These are phyloP conservation scores for Apodemus agrarius DNA, from an alignment of 2,797 vertebrate species.

Conservation along the genomic window DNA sequence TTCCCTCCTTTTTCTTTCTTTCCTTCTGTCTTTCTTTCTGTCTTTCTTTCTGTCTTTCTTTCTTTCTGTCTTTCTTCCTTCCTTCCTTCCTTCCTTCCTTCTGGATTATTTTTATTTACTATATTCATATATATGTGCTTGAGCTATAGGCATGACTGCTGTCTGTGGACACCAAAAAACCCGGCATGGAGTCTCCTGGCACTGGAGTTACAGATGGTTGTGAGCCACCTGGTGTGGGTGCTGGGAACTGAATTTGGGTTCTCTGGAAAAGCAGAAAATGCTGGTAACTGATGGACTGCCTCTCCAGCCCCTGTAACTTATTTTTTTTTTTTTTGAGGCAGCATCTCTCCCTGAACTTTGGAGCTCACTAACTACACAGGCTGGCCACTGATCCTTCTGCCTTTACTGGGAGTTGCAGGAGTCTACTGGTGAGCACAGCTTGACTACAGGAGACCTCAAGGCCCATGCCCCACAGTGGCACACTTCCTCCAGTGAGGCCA, in stretches of 20 bases:
- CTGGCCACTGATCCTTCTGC: too few relatives aligned
- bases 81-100: too few relatives aligned
- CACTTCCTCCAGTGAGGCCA: background rate
- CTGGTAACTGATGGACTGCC: background rate
- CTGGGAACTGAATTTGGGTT: background rate
- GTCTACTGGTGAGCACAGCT: background rate
- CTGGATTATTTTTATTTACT: background rate
- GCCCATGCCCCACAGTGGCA: background rate
- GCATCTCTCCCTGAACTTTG: background rate
- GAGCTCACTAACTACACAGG: background rate
- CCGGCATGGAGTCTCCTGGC: background rate
- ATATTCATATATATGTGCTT: background rate
- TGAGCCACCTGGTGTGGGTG: background rate
- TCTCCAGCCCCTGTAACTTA: background rate
- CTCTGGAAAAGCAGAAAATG: background rate
- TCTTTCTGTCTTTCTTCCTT: too few relatives aligned
- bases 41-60: background rate
- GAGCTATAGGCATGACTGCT: background rate
- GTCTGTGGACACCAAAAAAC: background rate
- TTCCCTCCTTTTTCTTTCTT: too few relatives aligned
- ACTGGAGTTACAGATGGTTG: background rate
- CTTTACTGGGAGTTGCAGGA: background rate
- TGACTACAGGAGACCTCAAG: background rate
- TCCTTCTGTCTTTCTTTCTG: too few relatives aligned
- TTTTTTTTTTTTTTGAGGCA: background rate